phyloP scores from a whole-genome alignment of 2,797 vertebrate species.

The Psittacula derbiana region DNA sequence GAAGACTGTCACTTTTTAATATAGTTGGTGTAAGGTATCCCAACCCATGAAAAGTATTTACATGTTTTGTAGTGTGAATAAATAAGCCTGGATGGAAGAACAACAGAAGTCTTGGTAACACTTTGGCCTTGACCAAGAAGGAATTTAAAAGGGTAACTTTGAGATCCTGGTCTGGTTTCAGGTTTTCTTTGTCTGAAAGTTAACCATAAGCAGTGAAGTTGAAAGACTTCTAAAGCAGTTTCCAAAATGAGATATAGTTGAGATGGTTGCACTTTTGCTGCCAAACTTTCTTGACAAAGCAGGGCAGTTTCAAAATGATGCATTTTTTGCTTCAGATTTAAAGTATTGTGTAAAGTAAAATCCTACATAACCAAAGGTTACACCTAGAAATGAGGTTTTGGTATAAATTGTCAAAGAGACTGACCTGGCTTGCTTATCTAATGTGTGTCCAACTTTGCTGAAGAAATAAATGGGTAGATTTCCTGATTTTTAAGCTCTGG shows the following conservation, averaged over 20 bases:
- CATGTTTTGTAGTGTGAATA: constrained; percentile 72
- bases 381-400: not conserved
- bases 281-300: not conserved
- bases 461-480: not conserved
- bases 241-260: constrained; percentile 12
- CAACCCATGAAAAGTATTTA: constrained; percentile 72
- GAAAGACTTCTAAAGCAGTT: constrained; percentile 14
- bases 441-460: not conserved
- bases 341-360: not conserved
- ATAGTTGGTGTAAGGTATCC: constrained; percentile 61
- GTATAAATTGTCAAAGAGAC: not conserved
- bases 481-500: not conserved
- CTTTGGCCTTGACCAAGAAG: constrained; percentile 69
- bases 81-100: constrained; percentile 70
- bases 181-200: constrained; percentile 60
- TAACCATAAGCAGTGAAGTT: constrained; percentile 32
- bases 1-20: constrained; percentile 62
- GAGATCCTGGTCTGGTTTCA: constrained; percentile 70
- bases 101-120: constrained; percentile 67
- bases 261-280: constrained; percentile 12
- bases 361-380: not conserved
- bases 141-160: constrained; percentile 71
- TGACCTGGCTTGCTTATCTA: not conserved
- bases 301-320: constrained; percentile 2
- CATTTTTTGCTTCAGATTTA: not conserved